Evolutionary conservation across 2,113 vertebrate species (phyloP).

Genomic region (Sapajus apella): DNA sequence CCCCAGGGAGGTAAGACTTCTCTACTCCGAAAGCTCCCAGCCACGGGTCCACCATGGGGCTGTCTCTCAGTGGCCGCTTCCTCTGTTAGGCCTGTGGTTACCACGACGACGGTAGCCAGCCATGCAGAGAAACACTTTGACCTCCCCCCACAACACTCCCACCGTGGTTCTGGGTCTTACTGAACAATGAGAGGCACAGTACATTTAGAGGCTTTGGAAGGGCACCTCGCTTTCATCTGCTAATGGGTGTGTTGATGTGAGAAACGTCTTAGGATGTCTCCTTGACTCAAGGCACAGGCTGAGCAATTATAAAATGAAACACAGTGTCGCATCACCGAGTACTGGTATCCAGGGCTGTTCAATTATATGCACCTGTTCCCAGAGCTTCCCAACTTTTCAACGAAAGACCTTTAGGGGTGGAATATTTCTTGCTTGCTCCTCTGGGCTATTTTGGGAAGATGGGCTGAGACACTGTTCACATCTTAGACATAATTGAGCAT

Average conservation of each 20-base stretch:
- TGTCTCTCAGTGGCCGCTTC: background rate
- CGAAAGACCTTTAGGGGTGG: background rate
- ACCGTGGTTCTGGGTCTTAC: background rate
- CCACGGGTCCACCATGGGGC: background rate
- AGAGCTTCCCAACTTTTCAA: background rate
- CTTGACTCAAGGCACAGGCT: background rate
- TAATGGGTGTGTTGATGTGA: slow-evolving; percentile 2
- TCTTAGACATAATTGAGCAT: background rate
- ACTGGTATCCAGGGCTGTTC: background rate
- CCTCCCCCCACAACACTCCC: background rate
- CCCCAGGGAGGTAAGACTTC: background rate
- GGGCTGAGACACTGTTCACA: background rate
- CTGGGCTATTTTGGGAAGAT: slow-evolving; percentile 11
- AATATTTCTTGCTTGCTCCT: background rate
- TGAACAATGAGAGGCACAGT: background rate
- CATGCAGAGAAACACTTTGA: background rate
- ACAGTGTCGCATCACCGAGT: rapidly evolving
- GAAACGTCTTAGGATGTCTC: background rate
- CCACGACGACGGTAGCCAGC: background rate
- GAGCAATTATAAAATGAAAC: background rate
- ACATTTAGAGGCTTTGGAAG: background rate
- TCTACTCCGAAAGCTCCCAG: background rate
- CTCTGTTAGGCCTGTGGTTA: background rate
- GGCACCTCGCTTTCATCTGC: background rate
- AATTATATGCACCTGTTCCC: background rate